Conservation (phyloP, 2,888 invertebrate species). For the Dendrolimus houi region DNA sequence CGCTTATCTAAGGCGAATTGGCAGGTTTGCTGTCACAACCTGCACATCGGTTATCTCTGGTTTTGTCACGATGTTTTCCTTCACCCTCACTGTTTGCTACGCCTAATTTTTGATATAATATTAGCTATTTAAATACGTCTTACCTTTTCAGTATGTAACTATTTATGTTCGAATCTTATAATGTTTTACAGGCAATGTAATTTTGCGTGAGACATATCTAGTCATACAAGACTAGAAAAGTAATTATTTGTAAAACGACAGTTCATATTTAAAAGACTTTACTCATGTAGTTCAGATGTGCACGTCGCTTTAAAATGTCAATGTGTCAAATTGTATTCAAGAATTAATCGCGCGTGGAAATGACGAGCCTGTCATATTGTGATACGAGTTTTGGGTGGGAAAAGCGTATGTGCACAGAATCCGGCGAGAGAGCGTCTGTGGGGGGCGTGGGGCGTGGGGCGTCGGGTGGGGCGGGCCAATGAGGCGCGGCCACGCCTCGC, state of each 20-base stretch:
- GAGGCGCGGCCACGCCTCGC: conserved; percentile 67
- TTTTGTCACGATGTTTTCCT: too few relatives aligned
- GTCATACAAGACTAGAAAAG: too few relatives aligned
- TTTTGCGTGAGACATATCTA: too few relatives aligned
- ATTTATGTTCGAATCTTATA: too few relatives aligned
- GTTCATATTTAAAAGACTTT: neutral
- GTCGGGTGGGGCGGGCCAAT: conserved; percentile 60
- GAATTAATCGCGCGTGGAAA: neutral
- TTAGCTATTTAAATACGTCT: too few relatives aligned
- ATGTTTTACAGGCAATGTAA: too few relatives aligned
- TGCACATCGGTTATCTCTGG: too few relatives aligned
- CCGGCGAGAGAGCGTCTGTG: conserved; percentile 25
- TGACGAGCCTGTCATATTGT: neutral
- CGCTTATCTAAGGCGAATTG: too few relatives aligned
- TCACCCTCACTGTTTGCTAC: too few relatives aligned
- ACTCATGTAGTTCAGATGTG: neutral
- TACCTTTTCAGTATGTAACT: too few relatives aligned
- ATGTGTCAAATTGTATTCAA: neutral
- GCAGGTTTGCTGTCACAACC: too few relatives aligned
- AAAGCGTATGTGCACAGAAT: conserved; percentile 17
- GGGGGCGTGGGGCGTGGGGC: conserved; percentile 40
- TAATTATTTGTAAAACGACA: neutral
- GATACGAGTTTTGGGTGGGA: neutral
- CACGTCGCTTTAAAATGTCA: neutral
- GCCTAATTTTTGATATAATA: too few relatives aligned